A percentile compares a stretch with the other conserved stretches of the same genome.
These are phyloP conservation scores for Pycnonotus jocosus DNA, from an alignment of 2,113 vertebrate genomes.

Conservation along the genomic window DNA sequence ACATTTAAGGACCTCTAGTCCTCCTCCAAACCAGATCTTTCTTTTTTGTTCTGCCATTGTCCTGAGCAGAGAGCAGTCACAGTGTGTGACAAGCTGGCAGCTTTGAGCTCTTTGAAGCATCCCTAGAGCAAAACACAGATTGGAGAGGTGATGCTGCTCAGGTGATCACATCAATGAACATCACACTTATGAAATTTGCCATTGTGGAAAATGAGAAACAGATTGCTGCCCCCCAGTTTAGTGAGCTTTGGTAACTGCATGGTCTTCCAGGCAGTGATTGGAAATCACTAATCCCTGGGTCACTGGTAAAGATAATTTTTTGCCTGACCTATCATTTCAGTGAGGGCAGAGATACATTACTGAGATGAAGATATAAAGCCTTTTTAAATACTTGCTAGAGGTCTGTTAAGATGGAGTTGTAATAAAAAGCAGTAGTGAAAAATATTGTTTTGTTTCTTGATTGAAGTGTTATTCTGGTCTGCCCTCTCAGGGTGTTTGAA, in stretches of 20 bases:
- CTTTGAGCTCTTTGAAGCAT: neutral
- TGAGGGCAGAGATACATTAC: neutral
- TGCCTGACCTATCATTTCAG: neutral
- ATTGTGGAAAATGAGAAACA: neutral
- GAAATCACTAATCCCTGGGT: neutral
- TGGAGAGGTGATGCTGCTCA: neutral
- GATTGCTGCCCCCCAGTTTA: neutral
- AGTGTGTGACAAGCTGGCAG: neutral
- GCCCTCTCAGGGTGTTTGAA: neutral
- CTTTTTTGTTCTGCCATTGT: neutral
- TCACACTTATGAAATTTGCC: neutral
- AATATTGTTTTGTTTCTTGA: neutral
- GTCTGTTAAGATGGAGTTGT: neutral
- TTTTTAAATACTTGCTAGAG: neutral
- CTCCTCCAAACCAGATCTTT: neutral
- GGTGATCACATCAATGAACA: neutral
- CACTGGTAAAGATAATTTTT: neutral
- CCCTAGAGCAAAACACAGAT: neutral
- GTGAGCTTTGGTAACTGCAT: neutral
- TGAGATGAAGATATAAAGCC: neutral
- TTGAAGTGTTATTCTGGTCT: neutral
- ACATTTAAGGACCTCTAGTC: neutral
- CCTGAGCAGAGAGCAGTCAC: neutral
- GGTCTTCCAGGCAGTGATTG: neutral
- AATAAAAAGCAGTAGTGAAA: neutral